Percentiles rank a stretch among this genome's conserved stretches.
Conservation (phyloP, 1,140 invertebrate genomes). For the Drosophila pandora region DNA sequence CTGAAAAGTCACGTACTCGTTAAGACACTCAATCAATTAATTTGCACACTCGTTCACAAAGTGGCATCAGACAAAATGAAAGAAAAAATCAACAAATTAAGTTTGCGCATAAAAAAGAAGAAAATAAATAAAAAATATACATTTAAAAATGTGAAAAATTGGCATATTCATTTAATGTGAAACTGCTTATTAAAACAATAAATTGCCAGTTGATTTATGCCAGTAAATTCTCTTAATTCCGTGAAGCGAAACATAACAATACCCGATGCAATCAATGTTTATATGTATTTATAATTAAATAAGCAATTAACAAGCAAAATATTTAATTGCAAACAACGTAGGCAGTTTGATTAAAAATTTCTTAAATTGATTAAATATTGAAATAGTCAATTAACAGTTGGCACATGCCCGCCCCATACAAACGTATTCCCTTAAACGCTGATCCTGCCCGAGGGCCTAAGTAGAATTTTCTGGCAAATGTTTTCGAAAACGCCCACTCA, state of each 20-base stretch:
- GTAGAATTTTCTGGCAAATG: slow-evolving; percentile 26
- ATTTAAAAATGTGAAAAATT: slow-evolving; percentile 18
- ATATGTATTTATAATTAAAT: slow-evolving; percentile 43
- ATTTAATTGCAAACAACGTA: slow-evolving; percentile 40
- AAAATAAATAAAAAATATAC: slow-evolving; percentile 9
- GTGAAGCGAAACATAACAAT: neutral
- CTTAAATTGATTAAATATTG: slow-evolving; percentile 56
- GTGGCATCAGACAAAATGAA: slow-evolving; percentile 23
- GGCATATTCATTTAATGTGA: slow-evolving; percentile 38
- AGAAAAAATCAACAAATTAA: slow-evolving; percentile 29
- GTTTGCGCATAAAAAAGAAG: slow-evolving; percentile 19
- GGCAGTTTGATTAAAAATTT: slow-evolving; percentile 56
- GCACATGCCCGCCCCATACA: neutral
- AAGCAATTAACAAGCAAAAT: slow-evolving; percentile 48
- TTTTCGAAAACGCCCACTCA: slow-evolving; percentile 43
- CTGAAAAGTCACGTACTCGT: slow-evolving; percentile 41
- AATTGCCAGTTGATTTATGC: slow-evolving; percentile 34
- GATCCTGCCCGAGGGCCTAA: slow-evolving; percentile 14
- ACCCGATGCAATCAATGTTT: slow-evolving; percentile 37
- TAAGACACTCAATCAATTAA: slow-evolving; percentile 41
- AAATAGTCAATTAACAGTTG: slow-evolving; percentile 56
- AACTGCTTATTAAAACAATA: slow-evolving; percentile 47
- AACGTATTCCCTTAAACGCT: slow-evolving; percentile 1
- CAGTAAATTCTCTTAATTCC: neutral
- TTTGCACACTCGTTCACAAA: slow-evolving; percentile 12